These are phyloP conservation scores for Ectemnius cavifrons DNA, from an alignment of 2,888 invertebrate species.

Conservation along the genomic window DNA sequence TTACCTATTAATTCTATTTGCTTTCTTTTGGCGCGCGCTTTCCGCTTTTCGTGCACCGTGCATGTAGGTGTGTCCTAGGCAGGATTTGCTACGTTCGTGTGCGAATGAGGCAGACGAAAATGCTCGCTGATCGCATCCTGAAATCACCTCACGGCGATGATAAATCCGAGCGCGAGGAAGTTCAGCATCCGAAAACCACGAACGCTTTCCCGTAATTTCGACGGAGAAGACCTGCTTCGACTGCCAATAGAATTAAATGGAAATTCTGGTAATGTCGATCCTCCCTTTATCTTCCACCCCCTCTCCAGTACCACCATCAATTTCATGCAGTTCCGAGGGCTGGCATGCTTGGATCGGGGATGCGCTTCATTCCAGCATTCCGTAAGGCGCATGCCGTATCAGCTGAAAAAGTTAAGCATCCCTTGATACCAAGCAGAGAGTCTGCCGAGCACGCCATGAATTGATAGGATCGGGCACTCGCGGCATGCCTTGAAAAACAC, in stretches of 20 bases:
- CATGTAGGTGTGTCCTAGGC: not conserved
- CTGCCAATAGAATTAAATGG: constrained; percentile 36
- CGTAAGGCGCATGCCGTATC: not conserved
- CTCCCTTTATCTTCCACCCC: constrained; percentile 6
- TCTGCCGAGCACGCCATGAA: constrained; percentile 3
- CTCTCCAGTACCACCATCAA: not conserved
- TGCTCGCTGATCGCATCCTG: too few species aligned
- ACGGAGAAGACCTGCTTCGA: constrained; percentile 10
- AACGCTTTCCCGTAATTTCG: constrained; percentile 20
- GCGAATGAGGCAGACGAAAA: not conserved
- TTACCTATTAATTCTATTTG: constrained; percentile 26
- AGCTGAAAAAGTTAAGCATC: constrained; percentile 18
- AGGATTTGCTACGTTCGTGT: not conserved
- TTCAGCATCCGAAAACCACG: constrained; percentile 12
- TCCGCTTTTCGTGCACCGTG: not conserved
- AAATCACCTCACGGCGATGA: constrained; percentile 26
- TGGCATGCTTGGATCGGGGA: not conserved
- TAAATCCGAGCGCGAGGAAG: constrained; percentile 26
- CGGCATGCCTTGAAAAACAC: constrained; percentile 1
- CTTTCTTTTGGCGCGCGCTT: not conserved
- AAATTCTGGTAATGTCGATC: constrained; percentile 32
- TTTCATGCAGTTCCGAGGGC: not conserved
- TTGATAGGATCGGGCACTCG: constrained; percentile 35
- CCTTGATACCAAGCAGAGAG: not conserved
- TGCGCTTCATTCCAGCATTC: not conserved